A percentile compares a stretch with the other conserved stretches of the same genome.
Evolutionary conservation across 2,888 invertebrate genomes (phyloP).

Genomic region (Conus canariensis): DNA sequence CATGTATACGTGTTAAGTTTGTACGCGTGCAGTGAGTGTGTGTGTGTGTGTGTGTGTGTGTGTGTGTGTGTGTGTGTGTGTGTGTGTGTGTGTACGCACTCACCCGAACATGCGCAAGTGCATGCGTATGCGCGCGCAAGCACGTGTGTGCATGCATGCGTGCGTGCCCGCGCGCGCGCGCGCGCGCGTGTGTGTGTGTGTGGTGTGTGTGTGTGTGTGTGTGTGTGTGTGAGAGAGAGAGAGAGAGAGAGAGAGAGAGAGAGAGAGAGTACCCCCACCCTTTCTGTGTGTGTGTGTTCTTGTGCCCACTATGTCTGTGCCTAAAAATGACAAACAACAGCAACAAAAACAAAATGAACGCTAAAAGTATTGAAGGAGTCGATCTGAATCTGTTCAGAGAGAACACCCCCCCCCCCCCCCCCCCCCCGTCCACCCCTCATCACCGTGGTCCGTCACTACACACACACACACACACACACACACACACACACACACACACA

Average conservation of each 20-base stretch:
- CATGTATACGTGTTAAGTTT: not conserved
- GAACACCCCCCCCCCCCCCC: no score
- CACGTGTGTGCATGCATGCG: not conserved
- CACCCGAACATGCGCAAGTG: no score
- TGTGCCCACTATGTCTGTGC: no score
- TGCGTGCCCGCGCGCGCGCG: not conserved
- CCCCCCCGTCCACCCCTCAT: no score
- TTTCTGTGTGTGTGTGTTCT: no score
- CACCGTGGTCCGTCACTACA: no score
- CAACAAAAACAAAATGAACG: not conserved
- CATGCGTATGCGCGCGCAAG: not conserved
- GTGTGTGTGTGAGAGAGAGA: not conserved
- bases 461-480: no score
- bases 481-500: no score
- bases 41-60: not conserved
- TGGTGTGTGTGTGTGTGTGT: not conserved
- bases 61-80: not conserved
- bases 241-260: no score
- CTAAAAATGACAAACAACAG: no score
- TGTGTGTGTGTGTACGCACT: not conserved
- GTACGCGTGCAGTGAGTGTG: not conserved
- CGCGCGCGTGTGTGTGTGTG: not conserved
- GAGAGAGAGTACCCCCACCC: no score
- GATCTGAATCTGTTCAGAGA: no score
- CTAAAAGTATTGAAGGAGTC: not conserved